Evolutionary conservation across 1,140 invertebrate species (phyloP).

Genomic region (Tetranychus urticae): DNA sequence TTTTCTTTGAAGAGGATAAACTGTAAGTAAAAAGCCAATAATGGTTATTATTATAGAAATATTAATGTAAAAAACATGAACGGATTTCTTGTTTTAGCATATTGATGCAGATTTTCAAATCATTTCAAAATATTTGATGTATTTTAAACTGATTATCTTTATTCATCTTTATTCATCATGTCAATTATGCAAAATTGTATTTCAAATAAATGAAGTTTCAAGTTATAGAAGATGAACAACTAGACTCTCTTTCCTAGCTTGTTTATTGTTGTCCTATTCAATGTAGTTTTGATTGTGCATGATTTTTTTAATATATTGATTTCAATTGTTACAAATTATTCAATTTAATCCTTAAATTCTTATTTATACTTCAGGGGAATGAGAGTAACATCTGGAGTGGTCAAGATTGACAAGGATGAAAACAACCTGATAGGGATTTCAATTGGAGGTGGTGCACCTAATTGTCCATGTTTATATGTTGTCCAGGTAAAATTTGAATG

Average conservation of each 20-base stretch:
- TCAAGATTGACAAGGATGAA: conserved; percentile 68
- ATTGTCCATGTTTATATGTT: conserved; percentile 91
- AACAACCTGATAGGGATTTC: conserved; percentile 93
- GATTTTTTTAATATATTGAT: too few relatives aligned
- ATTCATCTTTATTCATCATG: too few relatives aligned
- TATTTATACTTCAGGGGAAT: conserved; percentile 49
- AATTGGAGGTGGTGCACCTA: conserved; percentile 82
- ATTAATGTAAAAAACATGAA: not conserved
- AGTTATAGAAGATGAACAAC: too few relatives aligned
- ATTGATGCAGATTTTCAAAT: too few relatives aligned
- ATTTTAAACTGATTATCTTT: too few relatives aligned
- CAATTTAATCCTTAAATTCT: not conserved
- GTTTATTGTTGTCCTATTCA: too few relatives aligned
- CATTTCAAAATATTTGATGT: too few relatives aligned
- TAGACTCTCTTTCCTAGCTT: too few relatives aligned
- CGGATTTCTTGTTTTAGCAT: too few relatives aligned
- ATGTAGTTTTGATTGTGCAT: too few relatives aligned
- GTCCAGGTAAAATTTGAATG: conserved; percentile 35
- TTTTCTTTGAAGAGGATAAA: conserved; percentile 9
- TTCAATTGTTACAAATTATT: not conserved
- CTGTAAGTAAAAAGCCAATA: conserved; percentile 2
- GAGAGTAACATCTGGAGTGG: conserved; percentile 82
- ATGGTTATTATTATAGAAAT: not conserved
- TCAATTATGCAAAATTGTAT: too few relatives aligned
- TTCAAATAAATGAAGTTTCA: too few relatives aligned